Percentiles rank a stretch among this genome's conserved stretches.
phyloP scores from a whole-genome alignment of 2,888 invertebrate genomes.

The Mactromeris polynyma region DNA sequence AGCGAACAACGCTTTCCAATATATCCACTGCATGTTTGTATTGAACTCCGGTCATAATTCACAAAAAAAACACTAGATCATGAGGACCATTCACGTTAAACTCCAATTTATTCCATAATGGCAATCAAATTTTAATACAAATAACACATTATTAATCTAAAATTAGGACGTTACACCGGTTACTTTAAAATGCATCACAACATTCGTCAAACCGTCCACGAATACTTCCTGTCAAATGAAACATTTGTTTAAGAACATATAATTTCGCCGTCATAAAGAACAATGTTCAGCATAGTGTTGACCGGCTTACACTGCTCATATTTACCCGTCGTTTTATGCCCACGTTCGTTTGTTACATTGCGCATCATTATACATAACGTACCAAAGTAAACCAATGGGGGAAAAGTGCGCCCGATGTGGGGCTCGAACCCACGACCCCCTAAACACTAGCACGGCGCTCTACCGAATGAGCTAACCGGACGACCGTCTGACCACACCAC shows the following conservation, averaged over 20 bases:
- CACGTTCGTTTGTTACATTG: too few relatives aligned
- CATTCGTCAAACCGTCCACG: constrained; percentile 22
- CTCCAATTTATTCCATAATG: background rate
- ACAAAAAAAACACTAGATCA: background rate
- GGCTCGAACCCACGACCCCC: too few relatives aligned
- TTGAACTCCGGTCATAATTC: background rate
- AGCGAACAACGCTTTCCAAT: constrained; percentile 1
- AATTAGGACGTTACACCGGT: background rate
- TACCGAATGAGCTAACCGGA: too few relatives aligned
- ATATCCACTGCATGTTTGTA: constrained; percentile 32
- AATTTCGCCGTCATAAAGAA: background rate
- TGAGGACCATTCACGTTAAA: background rate
- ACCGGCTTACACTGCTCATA: too few relatives aligned
- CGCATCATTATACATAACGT: too few relatives aligned
- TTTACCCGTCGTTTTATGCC: too few relatives aligned
- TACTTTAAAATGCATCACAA: constrained; percentile 1
- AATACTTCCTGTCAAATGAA: constrained; percentile 36
- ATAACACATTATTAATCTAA: background rate
- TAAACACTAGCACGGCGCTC: too few relatives aligned
- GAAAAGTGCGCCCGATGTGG: too few relatives aligned
- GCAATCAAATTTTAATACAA: background rate
- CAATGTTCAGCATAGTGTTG: constrained; percentile 13
- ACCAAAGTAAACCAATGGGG: too few relatives aligned
- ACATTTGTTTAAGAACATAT: background rate
- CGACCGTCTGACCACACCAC: too few relatives aligned